A percentile compares a stretch with the other conserved stretches of the same genome.
phyloP scores from a whole-genome alignment of 2,888 invertebrate species.

The Tuta absoluta region DNA sequence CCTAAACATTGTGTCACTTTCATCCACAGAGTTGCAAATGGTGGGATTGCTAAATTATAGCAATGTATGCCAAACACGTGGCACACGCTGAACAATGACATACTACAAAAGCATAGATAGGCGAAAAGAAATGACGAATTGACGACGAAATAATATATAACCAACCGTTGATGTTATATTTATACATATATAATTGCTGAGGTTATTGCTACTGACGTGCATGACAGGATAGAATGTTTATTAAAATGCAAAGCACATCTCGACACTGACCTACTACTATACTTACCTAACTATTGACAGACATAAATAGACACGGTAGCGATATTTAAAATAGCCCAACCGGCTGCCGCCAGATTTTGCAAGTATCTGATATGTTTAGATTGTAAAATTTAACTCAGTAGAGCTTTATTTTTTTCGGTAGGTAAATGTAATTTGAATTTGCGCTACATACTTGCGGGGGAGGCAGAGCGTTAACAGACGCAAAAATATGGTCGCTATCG shows the following conservation, averaged over 20 bases:
- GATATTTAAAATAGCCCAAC: neutral
- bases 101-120: neutral
- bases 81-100: neutral
- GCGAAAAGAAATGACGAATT: too few species aligned
- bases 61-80: slow-evolving; percentile 9
- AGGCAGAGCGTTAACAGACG: too few species aligned
- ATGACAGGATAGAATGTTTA: too few species aligned
- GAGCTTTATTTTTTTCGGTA: neutral
- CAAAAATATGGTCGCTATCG: too few species aligned
- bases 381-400: neutral
- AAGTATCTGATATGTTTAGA: neutral
- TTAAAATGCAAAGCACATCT: neutral
- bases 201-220: too few species aligned
- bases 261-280: slow-evolving; percentile 12
- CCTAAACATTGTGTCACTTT: neutral
- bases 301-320: slow-evolving; percentile 7
- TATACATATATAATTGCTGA: neutral
- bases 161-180: neutral
- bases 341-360: neutral
- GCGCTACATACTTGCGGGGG: too few species aligned
- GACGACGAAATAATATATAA: neutral
- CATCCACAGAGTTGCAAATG: neutral
- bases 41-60: neutral
- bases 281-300: neutral
- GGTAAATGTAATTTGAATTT: too few species aligned